Percentiles rank a stretch among this genome's conserved stretches.
Evolutionary conservation across 92 coral and sea anemone species (phyloP).

Genomic region (Zoanthus sansibaricus): DNA sequence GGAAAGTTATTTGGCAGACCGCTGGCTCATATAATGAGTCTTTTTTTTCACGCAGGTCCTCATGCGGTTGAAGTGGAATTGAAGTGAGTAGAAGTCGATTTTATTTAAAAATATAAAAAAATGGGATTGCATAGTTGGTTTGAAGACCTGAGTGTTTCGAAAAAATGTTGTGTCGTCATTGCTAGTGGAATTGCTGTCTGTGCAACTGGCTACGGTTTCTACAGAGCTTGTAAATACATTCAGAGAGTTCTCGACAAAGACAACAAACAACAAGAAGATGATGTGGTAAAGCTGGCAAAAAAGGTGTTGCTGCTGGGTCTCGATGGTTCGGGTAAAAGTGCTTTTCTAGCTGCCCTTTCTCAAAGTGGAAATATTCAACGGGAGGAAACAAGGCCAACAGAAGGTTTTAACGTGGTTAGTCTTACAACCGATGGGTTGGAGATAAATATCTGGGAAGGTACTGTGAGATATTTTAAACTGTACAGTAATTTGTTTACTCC

Average conservation of each 20-base stretch:
- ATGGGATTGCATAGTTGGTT: conserved; percentile 90
- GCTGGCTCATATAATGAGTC: neutral
- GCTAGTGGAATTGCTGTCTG: conserved; percentile 70
- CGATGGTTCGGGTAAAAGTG: conserved; percentile 88
- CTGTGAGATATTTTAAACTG: neutral
- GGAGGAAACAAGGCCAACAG: conserved; percentile 77
- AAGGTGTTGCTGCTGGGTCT: conserved; percentile 85
- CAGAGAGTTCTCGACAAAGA: conserved; percentile 31
- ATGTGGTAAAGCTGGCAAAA: conserved; percentile 65
- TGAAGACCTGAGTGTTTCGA: conserved; percentile 70
- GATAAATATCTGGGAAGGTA: conserved; percentile 97
- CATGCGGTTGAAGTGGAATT: no score
- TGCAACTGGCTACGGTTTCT: conserved; percentile 80
- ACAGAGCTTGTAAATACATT: conserved; percentile 58
- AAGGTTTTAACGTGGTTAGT: conserved; percentile 92
- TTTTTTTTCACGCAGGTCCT: neutral
- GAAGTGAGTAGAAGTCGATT: no score
- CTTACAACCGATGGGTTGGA: conserved; percentile 83
- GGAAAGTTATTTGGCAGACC: conserved; percentile 16
- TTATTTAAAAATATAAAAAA: neutral
- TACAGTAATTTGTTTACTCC: no score
- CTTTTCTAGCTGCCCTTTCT: conserved; percentile 87
- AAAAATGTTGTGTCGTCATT: conserved; percentile 72
- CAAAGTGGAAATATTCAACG: conserved; percentile 72
- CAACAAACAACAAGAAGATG: conserved; percentile 63